Percentiles rank a stretch among this genome's conserved stretches.
phyloP scores from a whole-genome alignment of 2,797 vertebrate species.

The Psittacula derbiana region DNA sequence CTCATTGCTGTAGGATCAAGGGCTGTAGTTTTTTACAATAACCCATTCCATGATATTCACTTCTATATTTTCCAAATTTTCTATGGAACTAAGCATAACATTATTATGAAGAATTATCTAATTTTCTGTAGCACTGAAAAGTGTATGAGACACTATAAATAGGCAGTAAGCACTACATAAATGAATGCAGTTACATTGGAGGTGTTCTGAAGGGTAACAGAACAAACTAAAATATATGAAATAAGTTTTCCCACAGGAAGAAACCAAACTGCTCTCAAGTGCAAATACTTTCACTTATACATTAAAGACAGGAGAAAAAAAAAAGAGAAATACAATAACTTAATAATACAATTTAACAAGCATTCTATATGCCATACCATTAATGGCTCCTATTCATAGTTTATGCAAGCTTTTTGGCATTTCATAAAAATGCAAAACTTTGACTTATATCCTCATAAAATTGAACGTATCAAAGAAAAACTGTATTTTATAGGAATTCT shows the following conservation, averaged over 20 bases:
- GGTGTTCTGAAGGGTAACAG: not conserved
- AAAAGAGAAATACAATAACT: not conserved
- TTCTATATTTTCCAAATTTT: not conserved
- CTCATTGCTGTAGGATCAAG: not conserved
- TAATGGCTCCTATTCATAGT: not conserved
- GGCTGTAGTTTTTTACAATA: not conserved
- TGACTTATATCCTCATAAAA: not conserved
- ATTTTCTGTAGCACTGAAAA: not conserved
- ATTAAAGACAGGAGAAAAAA: not conserved
- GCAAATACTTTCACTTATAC: not conserved
- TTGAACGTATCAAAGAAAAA: not conserved
- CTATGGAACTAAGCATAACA: not conserved
- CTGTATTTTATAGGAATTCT: not conserved
- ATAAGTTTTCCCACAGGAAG: not conserved
- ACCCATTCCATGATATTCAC: not conserved
- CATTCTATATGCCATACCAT: not conserved
- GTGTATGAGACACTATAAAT: rapidly evolving
- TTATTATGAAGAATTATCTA: not conserved
- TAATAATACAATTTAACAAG: not conserved
- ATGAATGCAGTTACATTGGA: not conserved
- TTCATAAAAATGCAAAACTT: not conserved
- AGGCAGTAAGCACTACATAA: not conserved
- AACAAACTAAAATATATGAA: not conserved
- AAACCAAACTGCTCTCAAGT: not conserved
- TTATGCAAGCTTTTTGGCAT: not conserved